Percentiles rank a stretch among this genome's conserved stretches.
phyloP scores from a whole-genome alignment of 2,113 vertebrate genomes.

The Triplophysa rosa region DNA sequence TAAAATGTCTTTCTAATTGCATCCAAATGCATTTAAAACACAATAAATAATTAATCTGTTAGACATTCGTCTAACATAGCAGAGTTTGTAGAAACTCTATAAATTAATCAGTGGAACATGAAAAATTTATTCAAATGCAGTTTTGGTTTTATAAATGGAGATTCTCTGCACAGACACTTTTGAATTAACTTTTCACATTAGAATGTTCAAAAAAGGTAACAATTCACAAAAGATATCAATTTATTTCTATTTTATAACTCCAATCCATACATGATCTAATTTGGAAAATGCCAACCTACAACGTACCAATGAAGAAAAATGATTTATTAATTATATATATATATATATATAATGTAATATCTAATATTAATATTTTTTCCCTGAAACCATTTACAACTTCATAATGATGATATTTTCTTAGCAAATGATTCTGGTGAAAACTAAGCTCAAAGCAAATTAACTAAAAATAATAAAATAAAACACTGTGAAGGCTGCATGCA shows the following conservation, averaged over 20 bases:
- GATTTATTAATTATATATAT: no score
- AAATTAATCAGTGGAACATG: slow-evolving; percentile 69
- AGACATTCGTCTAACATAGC: slow-evolving; percentile 52
- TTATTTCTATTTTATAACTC: no score
- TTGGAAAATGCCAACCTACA: no score
- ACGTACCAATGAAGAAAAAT: no score
- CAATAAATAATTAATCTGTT: slow-evolving; percentile 68
- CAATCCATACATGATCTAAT: no score
- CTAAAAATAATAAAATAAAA: background rate
- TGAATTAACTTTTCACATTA: background rate
- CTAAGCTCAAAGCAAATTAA: background rate
- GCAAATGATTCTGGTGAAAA: background rate
- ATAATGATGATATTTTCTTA: background rate
- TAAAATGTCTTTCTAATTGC: slow-evolving; percentile 62
- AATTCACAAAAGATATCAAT: no score
- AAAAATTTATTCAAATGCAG: slow-evolving; percentile 60
- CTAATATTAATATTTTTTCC: background rate
- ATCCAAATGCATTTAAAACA: slow-evolving; percentile 71
- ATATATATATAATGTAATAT: no score
- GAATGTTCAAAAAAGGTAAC: no score
- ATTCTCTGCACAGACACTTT: slow-evolving; percentile 11
- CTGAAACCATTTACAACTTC: background rate
- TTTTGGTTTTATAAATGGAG: slow-evolving; percentile 15
- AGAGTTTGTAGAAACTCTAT: slow-evolving; percentile 62
- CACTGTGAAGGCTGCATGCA: background rate